Evolutionary conservation across 1,140 invertebrate species (phyloP), one percentile per base, ranked within the genome.

Genomic region (Oedothorax gibbosus): DNA sequence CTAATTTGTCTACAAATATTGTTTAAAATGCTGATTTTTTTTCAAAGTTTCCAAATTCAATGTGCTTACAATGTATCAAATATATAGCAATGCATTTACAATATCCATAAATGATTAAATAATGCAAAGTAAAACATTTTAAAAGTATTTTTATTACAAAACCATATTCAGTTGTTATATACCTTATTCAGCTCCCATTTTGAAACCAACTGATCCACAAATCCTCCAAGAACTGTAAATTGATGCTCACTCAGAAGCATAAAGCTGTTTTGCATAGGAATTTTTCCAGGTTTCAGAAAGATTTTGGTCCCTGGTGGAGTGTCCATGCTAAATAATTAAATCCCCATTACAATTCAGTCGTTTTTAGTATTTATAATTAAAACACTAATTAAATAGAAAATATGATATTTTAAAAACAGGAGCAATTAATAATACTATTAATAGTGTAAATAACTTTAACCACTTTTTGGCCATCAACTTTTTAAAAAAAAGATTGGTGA

Each of bases 131-230:
- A 71, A 54, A 69, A 50, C n/a, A 35, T 11, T 14, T 50, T 12
- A 68, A 15, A 12, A 68, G 8, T 20, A n/a, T 11, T 68, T 6
- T 50, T 14, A 60, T 60, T 60, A 14, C 57, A 60, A 60, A 60
- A 7, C 12, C 57, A 60, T 14, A 60, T n/a, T 11, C 12, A 60
- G n/a, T 60, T 60, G 12, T 11, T 60, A 76, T 88, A 86, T 89
- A 93, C 93, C 89, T 94, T 93, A 87, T 95, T 95, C 35, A 97
- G 89, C 89, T 97, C 94, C 96, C 96, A 98, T 89, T 96, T 97
- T 88, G 97, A 96, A 85, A 95, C 93, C 87, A 98, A 91, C 87
- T 92, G 92, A n/a, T 93, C 90, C 0, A 98, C 96, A 87, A 93
- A 93, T 66, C 96, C 96, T 51, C 96, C 96, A 15, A 97, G 90